A percentile compares a stretch with the other conserved stretches of the same genome.
phyloP scores from a whole-genome alignment of 2,888 invertebrate genomes.

The Incurvaria masculella region DNA sequence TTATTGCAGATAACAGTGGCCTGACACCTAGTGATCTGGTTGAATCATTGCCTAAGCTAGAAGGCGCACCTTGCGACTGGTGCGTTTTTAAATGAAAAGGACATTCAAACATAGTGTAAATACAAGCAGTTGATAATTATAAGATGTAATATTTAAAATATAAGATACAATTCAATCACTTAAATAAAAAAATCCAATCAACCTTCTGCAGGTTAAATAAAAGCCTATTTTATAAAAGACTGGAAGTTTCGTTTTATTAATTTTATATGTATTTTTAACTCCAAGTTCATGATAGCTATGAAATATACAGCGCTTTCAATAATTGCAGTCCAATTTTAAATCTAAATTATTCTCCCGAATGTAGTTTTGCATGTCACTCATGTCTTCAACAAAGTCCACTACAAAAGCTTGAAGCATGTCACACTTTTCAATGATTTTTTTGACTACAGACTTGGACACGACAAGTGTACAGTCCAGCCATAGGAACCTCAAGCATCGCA shows the following conservation, averaged over 20 bases:
- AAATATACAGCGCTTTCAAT: no score
- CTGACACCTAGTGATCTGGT: background rate
- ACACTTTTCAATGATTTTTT: conserved; percentile 36
- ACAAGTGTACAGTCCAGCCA: conserved; percentile 50
- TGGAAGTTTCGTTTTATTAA: no score
- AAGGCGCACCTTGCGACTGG: background rate
- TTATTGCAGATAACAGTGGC: background rate
- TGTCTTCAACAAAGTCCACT: conserved; percentile 34
- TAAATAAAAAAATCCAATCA: no score
- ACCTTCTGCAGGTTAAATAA: no score
- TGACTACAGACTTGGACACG: conserved; percentile 37
- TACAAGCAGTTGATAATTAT: no score
- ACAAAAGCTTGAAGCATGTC: conserved; percentile 37
- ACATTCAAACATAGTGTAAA: no score
- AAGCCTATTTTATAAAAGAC: no score
- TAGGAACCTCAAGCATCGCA: conserved; percentile 32
- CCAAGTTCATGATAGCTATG: no score
- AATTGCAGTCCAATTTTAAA: conserved; percentile 37
- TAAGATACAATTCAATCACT: no score
- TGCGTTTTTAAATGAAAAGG: no score
- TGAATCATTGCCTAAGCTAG: background rate
- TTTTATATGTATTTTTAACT: no score
- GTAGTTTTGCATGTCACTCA: conserved; percentile 33
- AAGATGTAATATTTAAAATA: no score
- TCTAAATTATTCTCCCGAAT: conserved; percentile 44